Evolutionary conservation across 2,888 invertebrate genomes (phyloP).

Genomic region (Synergus itoensis): DNA sequence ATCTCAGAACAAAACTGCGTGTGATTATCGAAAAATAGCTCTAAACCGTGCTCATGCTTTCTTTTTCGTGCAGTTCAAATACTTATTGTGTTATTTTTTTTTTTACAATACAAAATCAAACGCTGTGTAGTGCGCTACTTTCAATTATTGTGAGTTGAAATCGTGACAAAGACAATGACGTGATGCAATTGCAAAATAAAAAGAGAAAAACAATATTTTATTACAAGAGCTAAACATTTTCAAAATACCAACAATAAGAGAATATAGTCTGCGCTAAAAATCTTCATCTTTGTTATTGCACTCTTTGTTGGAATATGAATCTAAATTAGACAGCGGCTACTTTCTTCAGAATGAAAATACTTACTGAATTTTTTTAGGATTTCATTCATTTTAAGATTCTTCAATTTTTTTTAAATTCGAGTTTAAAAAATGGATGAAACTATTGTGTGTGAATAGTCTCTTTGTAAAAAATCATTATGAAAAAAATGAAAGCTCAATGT

Average conservation of each 20-base stretch:
- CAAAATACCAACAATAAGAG: neutral
- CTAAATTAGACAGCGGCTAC: neutral
- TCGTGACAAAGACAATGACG: constrained; percentile 57
- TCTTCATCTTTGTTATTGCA: neutral
- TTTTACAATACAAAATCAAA: constrained; percentile 55
- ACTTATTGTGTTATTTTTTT: constrained; percentile 54
- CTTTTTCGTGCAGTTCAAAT: constrained; percentile 59
- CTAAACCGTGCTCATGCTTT: constrained; percentile 69
- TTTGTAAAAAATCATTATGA: neutral
- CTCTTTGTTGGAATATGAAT: neutral
- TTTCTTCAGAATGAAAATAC: no score
- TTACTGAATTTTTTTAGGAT: no score
- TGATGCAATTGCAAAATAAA: constrained; percentile 48
- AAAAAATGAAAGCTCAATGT: neutral
- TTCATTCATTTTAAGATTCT: no score
- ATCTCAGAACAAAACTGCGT: constrained; percentile 76
- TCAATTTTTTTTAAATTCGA: neutral
- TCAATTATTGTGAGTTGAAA: constrained; percentile 49
- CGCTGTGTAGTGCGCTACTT: constrained; percentile 56
- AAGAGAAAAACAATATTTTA: constrained; percentile 3
- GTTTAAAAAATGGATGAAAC: neutral
- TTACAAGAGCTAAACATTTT: neutral
- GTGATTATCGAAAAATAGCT: constrained; percentile 69
- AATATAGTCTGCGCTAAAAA: neutral
- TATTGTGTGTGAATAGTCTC: neutral